Evolutionary conservation across 2,797 vertebrate species (phyloP).

Genomic region (Notolepis coatsorum): DNA sequence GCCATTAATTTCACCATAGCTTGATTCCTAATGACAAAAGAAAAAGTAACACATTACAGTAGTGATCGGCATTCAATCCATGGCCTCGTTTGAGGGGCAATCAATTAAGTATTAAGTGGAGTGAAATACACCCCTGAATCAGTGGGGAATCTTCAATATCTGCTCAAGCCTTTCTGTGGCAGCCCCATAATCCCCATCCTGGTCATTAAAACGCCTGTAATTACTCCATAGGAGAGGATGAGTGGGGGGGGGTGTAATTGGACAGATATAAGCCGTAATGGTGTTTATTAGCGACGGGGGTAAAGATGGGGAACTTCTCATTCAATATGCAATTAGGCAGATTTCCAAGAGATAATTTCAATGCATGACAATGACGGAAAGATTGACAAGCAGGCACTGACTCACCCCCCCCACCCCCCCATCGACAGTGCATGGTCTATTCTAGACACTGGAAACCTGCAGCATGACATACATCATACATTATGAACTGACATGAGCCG

Average conservation of each 20-base stretch:
- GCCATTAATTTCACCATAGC: background rate
- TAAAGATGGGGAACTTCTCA: constrained; percentile 22
- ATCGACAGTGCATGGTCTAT: too few species aligned
- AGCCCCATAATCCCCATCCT: constrained; percentile 27
- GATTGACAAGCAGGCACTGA: too few species aligned
- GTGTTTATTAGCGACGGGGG: constrained; percentile 17
- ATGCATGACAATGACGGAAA: too few species aligned
- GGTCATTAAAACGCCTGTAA: constrained; percentile 47
- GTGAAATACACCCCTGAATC: constrained; percentile 20
- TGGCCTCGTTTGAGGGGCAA: constrained; percentile 17
- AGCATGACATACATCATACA: too few species aligned
- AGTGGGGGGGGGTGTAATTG: constrained; percentile 24
- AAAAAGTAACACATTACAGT: background rate
- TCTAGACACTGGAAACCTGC: too few species aligned
- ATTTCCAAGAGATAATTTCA: background rate
- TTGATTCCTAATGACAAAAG: background rate
- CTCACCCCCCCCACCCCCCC: too few species aligned
- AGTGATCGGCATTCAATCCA: constrained; percentile 5
- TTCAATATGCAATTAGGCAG: constrained; percentile 5
- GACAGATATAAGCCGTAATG: constrained; percentile 20
- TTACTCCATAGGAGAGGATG: too few species aligned
- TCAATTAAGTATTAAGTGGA: constrained; percentile 34
- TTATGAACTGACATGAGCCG: background rate
- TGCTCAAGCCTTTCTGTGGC: constrained; percentile 1
- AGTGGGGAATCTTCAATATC: constrained; percentile 25